Conservation (phyloP, 1,140 invertebrate species). For the Lepidotrigona ventralis region DNA sequence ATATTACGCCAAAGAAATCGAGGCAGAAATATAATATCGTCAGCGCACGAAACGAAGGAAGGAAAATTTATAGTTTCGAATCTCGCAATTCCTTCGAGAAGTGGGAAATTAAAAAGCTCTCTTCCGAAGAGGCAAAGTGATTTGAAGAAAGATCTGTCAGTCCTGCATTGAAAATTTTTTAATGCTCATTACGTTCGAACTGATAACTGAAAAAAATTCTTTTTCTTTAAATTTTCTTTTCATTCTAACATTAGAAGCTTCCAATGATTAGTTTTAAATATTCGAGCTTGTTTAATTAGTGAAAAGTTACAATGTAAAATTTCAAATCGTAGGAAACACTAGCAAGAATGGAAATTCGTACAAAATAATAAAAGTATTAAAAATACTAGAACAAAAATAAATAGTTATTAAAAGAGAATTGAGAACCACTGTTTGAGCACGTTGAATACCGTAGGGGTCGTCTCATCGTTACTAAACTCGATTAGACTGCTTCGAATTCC, state of each 20-base stretch:
- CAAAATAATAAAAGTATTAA: too few species aligned
- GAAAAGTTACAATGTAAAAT: too few species aligned
- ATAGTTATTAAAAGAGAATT: background rate
- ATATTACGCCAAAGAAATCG: background rate
- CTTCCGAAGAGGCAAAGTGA: background rate
- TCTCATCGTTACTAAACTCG: conserved; percentile 14
- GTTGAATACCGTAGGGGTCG: conserved; percentile 5
- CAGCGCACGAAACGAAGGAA: background rate
- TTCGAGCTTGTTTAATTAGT: too few species aligned
- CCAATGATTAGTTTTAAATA: too few species aligned
- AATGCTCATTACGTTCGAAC: background rate
- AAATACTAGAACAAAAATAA: too few species aligned
- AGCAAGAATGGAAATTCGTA: too few species aligned
- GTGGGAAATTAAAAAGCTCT: background rate
- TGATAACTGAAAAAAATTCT: background rate
- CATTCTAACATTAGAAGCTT: too few species aligned
- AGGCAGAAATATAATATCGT: too few species aligned
- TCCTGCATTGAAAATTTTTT: background rate
- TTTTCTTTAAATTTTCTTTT: too few species aligned
- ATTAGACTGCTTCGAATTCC: conserved; percentile 25
- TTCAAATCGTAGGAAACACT: too few species aligned
- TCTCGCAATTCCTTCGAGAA: background rate
- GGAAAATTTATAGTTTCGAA: background rate
- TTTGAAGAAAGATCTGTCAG: background rate
- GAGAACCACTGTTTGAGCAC: conserved; percentile 6